These are phyloP conservation scores for Margarornis squamiger DNA, from an alignment of 2,797 vertebrate species.

Conservation along the genomic window DNA sequence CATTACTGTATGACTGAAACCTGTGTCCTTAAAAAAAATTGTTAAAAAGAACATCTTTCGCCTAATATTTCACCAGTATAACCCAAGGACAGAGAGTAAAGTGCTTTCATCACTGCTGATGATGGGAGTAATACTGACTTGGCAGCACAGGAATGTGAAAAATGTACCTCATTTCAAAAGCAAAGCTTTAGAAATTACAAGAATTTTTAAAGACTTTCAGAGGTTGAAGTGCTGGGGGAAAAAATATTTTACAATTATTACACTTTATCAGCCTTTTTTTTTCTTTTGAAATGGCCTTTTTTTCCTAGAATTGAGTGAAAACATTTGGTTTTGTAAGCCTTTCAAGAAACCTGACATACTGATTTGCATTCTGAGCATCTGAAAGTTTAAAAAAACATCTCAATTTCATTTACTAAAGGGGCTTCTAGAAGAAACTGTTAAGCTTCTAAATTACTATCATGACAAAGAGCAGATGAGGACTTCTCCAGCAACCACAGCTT, in stretches of 20 bases:
- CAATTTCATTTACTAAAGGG: not conserved
- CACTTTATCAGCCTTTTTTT: not conserved
- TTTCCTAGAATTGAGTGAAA: not conserved
- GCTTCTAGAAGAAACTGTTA: not conserved
- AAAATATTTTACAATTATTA: not conserved
- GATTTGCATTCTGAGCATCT: not conserved
- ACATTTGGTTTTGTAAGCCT: not conserved
- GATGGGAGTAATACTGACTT: not conserved
- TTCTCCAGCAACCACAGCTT: not conserved
- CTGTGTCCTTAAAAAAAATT: not conserved
- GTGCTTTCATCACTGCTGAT: not conserved
- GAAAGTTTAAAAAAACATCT: not conserved
- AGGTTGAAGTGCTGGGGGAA: not conserved
- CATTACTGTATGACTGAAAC: not conserved
- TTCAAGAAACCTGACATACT: not conserved
- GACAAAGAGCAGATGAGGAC: not conserved
- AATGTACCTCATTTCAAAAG: not conserved
- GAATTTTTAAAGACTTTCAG: not conserved
- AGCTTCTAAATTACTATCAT: not conserved
- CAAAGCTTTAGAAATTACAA: not conserved
- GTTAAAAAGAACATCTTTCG: not conserved
- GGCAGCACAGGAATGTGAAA: not conserved
- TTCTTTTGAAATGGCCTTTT: not conserved
- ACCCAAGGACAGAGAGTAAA: slow-evolving; percentile 5
- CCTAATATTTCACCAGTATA: not conserved